Percentiles rank a stretch among this genome's conserved stretches.
These are phyloP conservation scores for Armadillidium nasatum DNA, from an alignment of 1,140 invertebrate species.

Conservation along the genomic window DNA sequence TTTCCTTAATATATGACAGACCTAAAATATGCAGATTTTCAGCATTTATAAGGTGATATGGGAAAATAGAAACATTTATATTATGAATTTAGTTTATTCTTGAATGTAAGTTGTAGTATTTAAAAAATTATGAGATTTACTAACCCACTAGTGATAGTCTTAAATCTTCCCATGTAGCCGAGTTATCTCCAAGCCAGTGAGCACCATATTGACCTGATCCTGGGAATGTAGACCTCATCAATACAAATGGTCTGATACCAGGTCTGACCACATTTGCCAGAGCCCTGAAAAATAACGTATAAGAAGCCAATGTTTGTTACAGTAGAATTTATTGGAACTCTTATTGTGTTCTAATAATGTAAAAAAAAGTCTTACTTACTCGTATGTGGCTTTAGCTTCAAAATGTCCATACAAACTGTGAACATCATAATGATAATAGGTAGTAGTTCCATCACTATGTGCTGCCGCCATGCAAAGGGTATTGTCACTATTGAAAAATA, in stretches of 20 bases:
- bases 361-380: conserved; percentile 15
- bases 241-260: conserved; percentile 36
- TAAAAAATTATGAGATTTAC: no score
- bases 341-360: no score
- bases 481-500: conserved; percentile 21
- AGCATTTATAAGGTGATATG: no score
- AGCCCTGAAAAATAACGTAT: conserved; percentile 19
- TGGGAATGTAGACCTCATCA: conserved; percentile 54
- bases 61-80: no score
- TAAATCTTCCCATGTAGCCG: conserved; percentile 53
- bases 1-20: no score
- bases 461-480: conserved; percentile 34
- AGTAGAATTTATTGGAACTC: no score
- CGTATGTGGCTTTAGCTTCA: conserved; percentile 64
- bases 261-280: conserved; percentile 24
- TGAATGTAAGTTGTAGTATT: no score
- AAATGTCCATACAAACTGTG: conserved; percentile 53
- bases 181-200: conserved; percentile 59
- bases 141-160: conserved; percentile 53
- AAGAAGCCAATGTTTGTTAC: no score
- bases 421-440: conserved; percentile 49
- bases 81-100: no score
- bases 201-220: conserved; percentile 55
- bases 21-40: no score
- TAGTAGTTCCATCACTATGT: conserved; percentile 10